Conservation (phyloP, 2,888 invertebrate genomes). For the Hypena proboscidalis region DNA sequence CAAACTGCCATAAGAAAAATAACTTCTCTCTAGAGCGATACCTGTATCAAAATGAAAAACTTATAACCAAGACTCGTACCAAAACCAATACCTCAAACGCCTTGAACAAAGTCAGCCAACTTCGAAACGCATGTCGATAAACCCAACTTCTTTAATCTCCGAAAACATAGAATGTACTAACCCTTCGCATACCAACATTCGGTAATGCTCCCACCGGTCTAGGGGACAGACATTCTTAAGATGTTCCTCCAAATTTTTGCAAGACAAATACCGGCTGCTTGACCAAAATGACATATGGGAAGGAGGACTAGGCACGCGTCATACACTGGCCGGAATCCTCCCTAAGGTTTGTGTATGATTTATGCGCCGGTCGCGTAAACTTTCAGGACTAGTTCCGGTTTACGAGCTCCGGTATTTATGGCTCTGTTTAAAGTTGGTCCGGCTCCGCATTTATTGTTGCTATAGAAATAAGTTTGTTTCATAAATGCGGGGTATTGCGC, state of each 20-base stretch:
- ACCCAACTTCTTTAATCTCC: constrained; percentile 40
- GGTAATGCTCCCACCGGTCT: constrained; percentile 25
- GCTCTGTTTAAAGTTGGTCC: constrained; percentile 63
- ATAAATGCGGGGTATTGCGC: constrained; percentile 27
- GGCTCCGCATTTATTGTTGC: constrained; percentile 50
- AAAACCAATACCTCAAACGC: no score
- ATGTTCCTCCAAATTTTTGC: constrained; percentile 78
- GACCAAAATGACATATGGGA: constrained; percentile 82
- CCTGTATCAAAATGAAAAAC: no score
- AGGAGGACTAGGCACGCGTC: constrained; percentile 56
- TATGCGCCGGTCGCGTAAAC: constrained; percentile 52
- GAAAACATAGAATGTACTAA: constrained; percentile 42
- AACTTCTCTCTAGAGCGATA: no score
- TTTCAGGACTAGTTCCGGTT: constrained; percentile 58
- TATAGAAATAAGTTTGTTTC: constrained; percentile 44
- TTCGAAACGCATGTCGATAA: constrained; percentile 32
- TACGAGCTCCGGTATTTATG: constrained; percentile 70
- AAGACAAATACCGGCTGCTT: constrained; percentile 78
- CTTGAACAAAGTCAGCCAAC: no score
- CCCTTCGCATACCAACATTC: constrained; percentile 54
- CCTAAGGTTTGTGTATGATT: constrained; percentile 57
- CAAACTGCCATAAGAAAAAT: no score
- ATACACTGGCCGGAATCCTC: constrained; percentile 71
- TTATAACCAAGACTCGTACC: no score
- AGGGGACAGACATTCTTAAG: constrained; percentile 68